Conservation (phyloP, 2,797 vertebrate species). For the Emys orbicularis region DNA sequence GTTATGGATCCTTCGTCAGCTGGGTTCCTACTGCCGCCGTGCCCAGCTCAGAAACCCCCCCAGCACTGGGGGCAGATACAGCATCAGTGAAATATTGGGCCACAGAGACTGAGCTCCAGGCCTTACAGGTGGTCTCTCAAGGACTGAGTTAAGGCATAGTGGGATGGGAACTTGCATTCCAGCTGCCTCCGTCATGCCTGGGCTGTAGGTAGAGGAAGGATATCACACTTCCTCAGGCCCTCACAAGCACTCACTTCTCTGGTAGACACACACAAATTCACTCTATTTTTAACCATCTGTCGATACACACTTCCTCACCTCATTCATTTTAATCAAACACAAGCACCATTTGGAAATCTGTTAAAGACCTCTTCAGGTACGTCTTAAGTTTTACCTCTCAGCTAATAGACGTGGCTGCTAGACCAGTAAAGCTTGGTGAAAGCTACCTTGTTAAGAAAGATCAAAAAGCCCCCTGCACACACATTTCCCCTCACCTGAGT, state of each 20-base stretch:
- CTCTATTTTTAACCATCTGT: background rate
- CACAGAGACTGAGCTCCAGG: background rate
- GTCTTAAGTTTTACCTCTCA: background rate
- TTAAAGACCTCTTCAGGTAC: background rate
- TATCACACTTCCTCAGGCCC: background rate
- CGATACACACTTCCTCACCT: background rate
- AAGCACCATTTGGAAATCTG: background rate
- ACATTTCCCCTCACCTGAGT: background rate
- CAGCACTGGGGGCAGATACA: background rate
- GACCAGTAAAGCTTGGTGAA: background rate
- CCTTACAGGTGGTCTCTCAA: background rate
- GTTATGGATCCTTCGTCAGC: background rate
- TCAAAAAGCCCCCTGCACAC: background rate
- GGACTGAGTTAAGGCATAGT: background rate
- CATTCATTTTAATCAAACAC: background rate
- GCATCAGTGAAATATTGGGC: background rate
- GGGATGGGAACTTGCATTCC: background rate
- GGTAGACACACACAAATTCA: background rate
- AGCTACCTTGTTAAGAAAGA: background rate
- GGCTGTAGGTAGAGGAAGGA: background rate
- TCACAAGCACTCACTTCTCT: background rate
- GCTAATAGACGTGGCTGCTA: background rate
- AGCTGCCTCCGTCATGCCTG: background rate
- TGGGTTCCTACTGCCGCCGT: background rate
- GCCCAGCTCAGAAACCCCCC: background rate